Base-by-base conservation (phyloP, 30 jellyfish, hydroid and myxozoan species). In the Aurelia sp. region DNA sequence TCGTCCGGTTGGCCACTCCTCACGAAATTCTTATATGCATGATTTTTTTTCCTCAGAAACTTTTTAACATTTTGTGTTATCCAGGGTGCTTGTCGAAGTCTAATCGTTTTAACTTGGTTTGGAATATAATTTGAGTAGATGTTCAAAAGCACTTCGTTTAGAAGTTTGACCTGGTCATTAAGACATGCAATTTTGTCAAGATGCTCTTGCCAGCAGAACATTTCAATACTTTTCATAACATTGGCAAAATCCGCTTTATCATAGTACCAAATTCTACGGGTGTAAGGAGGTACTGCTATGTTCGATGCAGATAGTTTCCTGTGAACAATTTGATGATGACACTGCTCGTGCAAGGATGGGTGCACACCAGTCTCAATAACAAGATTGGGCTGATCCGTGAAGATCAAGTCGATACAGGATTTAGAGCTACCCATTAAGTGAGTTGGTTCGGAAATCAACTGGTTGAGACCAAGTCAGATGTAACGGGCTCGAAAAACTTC, bases 21-120 rank as follows among this genome's bases (percentile, higher is more conserved):
- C 33, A 74, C 59, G 65, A 69, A 85, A 20, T 55, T 58, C 33
- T 52, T 74, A 76, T 85, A 73, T n/a, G 71, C 82, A 76, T 48
- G 87, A 87, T 77, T 78, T 78, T 72, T 87, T 60, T 87, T 72
- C 78, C 90, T 67, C 11, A 87, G 84, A 53, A 68, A 19, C 4
- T 67, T 61, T 70, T 76, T 85, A 21, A 85, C 78, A 33, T 24
- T 48, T 13, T 81, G 75, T 24, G 76, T 85, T 67, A 74, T 85
- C 89, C 90, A 85, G 30, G 88, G 88, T 52, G 90, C 84, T 69
- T 85, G 73, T 33, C 63, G 85, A 63, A 77, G 74, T 24, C 67
- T 85, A 17, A 60, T 60, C 66, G 88, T 74, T 35, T 69, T 80
- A 47, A 80, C 81, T 80, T 62, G 21, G 90, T 85, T 74, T 13